A percentile compares a stretch with the other conserved stretches of the same genome.
These are phyloP conservation scores for Xanthia icteritia DNA, from an alignment of 2,888 invertebrate species.

Conservation along the genomic window DNA sequence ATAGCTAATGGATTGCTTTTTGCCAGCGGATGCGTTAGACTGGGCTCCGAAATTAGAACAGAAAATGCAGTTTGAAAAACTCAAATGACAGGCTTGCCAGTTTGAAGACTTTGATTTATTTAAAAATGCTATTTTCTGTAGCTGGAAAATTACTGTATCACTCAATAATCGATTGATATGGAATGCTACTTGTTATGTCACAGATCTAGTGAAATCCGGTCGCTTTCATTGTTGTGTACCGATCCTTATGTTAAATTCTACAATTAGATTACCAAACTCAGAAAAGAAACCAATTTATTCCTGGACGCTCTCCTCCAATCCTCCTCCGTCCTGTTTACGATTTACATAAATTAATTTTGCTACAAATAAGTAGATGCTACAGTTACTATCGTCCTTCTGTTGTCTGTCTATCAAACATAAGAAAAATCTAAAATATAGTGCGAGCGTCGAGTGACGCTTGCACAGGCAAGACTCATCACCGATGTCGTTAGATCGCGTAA, in stretches of 20 bases:
- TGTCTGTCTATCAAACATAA: neutral
- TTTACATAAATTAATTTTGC: conserved; percentile 25
- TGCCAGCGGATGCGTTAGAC: conserved; percentile 23
- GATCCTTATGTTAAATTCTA: conserved; percentile 8
- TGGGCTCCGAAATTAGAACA: conserved; percentile 10
- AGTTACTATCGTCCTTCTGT: neutral
- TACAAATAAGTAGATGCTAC: conserved; percentile 4
- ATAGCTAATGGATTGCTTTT: conserved; percentile 62
- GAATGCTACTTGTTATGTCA: neutral
- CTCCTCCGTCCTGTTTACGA: conserved; percentile 39
- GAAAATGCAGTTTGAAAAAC: neutral
- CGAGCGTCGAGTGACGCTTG: neutral
- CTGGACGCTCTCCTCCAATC: conserved; percentile 24
- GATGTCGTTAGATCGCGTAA: neutral
- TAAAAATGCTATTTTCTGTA: neutral
- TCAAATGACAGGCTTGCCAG: neutral
- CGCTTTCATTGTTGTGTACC: conserved; percentile 13
- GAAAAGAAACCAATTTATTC: conserved; percentile 39
- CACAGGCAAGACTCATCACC: neutral
- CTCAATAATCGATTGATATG: neutral
- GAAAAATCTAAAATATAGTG: neutral
- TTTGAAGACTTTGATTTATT: neutral
- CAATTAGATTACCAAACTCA: conserved; percentile 30
- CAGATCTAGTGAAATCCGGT: neutral
- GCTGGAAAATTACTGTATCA: neutral